Evolutionary conservation across 1,140 invertebrate genomes (phyloP).

Genomic region (Watersipora subatra): DNA sequence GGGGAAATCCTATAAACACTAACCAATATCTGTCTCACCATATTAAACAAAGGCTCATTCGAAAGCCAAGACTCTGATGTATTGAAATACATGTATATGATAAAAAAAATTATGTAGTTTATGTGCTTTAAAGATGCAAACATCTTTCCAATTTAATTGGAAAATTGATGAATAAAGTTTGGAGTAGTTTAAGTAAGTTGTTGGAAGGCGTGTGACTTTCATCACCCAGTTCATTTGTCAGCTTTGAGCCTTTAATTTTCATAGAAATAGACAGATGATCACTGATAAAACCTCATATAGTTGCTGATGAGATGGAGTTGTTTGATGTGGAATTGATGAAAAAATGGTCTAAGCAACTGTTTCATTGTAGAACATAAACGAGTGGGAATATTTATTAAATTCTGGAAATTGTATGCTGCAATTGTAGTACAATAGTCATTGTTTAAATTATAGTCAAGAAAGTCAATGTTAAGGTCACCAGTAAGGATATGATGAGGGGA

Average conservation of each 20-base stretch:
- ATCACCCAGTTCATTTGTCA: background rate
- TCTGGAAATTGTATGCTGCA: background rate
- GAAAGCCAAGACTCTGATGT: no score
- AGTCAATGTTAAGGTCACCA: background rate
- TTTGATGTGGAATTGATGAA: background rate
- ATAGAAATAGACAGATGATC: background rate
- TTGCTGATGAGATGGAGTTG: background rate
- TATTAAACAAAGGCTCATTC: no score
- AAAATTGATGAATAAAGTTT: background rate
- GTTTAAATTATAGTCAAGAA: background rate
- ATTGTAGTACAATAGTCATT: background rate
- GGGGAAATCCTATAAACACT: no score
- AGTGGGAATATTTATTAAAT: background rate
- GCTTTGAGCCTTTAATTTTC: background rate
- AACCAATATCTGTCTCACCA: no score
- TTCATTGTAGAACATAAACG: background rate
- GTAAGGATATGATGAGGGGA: no score
- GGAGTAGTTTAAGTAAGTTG: background rate
- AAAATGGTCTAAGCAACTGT: background rate
- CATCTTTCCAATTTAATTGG: background rate
- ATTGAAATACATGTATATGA: no score
- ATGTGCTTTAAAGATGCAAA: no score
- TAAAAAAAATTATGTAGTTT: no score
- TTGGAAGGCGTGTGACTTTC: background rate
- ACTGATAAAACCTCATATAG: background rate